Base-by-base conservation (phyloP, 2,888 invertebrate species). In the Orchestes rusci region DNA sequence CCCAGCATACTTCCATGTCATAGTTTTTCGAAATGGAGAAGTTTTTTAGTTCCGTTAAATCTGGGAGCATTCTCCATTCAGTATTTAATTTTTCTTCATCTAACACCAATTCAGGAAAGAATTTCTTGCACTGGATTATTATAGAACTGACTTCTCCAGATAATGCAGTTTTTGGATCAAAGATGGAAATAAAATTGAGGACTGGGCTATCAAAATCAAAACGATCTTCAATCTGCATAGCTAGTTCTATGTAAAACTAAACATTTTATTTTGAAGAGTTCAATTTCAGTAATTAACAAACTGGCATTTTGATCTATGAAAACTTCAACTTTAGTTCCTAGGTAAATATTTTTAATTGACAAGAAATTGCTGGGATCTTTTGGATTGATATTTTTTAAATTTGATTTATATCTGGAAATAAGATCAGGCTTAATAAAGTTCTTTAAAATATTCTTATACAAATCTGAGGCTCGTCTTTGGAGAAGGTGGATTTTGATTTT, bases 231-330 rank as follows among this genome's bases (percentile, higher is more conserved):
- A 43, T n/a, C 20, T 43, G 43, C 4, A 23, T 8, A 7, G 36
- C n/a, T 12, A 43, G 12, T 43, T 43, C 37, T 19, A 43, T 36
- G 15, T 43, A 36, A 29, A 36, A 36, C 23, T 12, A 36, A 36
- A 16, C 30, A 35, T 17, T n/a, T n/a, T n/a, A n/a, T n/a, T n/a
- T n/a, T n/a, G n/a, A n/a, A n/a, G n/a, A 40, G 4, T 15, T 43
- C 36, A 12, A 15, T 29, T 19, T 27, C 8, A 43, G 18, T 19
- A 4, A 43, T 36, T n/a, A n/a, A n/a, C n/a, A n/a, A n/a, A n/a
- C n/a, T n/a, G n/a, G n/a, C n/a, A 43, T 36, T 36, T 29, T 43
- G 7, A 19, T 35, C 5, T 18, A 13, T 18, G 10, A 39, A 16
- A 20, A 40, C n/a, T 33, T 40, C 41, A n/a, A 36, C 43, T 29